phyloP scores from a whole-genome alignment of 2,113 vertebrate genomes.

The Columbina picui region DNA sequence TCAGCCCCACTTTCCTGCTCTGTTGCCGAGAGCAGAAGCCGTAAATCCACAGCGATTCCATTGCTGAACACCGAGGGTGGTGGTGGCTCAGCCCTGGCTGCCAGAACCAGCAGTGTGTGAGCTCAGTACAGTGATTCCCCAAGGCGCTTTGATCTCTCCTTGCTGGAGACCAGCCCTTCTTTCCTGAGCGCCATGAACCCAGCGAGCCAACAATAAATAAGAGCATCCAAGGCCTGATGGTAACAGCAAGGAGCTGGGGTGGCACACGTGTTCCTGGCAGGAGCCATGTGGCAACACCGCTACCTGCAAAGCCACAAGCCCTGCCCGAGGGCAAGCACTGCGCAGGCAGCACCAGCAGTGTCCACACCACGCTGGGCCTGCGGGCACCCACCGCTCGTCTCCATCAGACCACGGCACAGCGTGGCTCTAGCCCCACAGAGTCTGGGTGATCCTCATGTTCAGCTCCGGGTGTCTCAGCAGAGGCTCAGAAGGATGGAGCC shows the following conservation, averaged over 20 bases:
- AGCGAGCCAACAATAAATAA: not conserved
- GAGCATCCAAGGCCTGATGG: not conserved
- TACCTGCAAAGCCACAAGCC: not conserved
- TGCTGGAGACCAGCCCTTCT: not conserved
- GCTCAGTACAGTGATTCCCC: not conserved
- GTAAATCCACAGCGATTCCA: not conserved
- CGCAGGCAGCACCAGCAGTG: not conserved
- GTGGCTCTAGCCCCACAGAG: not conserved
- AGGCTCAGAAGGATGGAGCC: not conserved
- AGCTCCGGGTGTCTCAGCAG: rapidly evolving
- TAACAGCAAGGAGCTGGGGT: not conserved
- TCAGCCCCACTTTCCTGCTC: not conserved
- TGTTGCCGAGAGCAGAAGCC: not conserved
- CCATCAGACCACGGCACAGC: rapidly evolving
- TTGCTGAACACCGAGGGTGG: not conserved
- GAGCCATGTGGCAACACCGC: not conserved
- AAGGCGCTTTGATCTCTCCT: not conserved
- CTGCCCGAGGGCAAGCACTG: not conserved
- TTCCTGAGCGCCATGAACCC: not conserved
- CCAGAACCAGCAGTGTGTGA: rapidly evolving
- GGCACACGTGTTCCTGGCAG: not conserved
- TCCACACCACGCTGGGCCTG: rapidly evolving
- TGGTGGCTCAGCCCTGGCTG: not conserved
- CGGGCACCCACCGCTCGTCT: rapidly evolving
- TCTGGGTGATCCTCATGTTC: not conserved